Evolutionary conservation across 2,797 vertebrate genomes (phyloP), one percentile per base, ranked within the genome.

Genomic region (Erpetoichthys calabaricus): DNA sequence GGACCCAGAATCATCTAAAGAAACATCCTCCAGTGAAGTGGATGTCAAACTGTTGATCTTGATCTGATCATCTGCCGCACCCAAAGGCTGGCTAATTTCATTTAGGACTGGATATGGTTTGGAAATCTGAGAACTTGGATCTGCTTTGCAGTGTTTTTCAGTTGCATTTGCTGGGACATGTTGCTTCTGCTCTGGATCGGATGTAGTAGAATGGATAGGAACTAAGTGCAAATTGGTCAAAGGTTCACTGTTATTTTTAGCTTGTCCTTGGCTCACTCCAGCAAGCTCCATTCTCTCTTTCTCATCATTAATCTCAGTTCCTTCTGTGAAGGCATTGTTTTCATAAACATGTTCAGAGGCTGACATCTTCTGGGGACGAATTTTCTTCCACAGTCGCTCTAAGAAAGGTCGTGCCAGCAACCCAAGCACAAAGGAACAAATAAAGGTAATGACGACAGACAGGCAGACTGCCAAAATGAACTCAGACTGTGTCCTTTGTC

Each of bases 341-440:
- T 80, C 73, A 44, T 89, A 77, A 0, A 8, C 63, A 2, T 69
- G 70, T 47, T 62, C 68, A 6, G 55, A 62, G 10, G 44, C 7
- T 1, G 71, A 46, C 1, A 45, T 64, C 69, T 75, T 81, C 56
- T 67, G 75, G 3, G 44, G 60, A 61, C 42, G 42, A 10, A 77
- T 10, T 59, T 58, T 78, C 60, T 53, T 72, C 72, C 85, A 89
- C 44, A 91, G 70, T 7, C 49, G 64, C 44, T 84, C 81, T 8
- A 92, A 56, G 53, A 69, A 78, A 42, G 93, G 94, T 71, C 92
- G 87, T 5, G 78, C 59, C 2, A 92, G 56, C 52, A 82, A 83
- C 51, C 94, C 94, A 45, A 97, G 71, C 53, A 86, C 73, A 71
- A 98, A 98, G 41, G 92, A 90, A 47, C 85, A 64, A 2, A 90